These are phyloP conservation scores for Apomyelois bistriatella DNA, from an alignment of 2,888 invertebrate genomes.

Conservation along the genomic window DNA sequence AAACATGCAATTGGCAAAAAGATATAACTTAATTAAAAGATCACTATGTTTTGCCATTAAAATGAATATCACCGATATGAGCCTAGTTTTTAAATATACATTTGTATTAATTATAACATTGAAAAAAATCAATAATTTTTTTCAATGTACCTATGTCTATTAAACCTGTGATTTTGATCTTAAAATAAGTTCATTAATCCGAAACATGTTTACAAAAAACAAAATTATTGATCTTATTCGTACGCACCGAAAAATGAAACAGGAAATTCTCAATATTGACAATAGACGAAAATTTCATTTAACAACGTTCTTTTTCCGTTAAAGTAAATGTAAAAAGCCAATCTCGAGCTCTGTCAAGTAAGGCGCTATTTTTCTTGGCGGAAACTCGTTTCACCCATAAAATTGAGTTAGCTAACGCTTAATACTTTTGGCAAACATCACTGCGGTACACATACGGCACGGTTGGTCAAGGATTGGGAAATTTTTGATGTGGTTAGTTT, in stretches of 20 bases:
- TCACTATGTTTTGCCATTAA: no score
- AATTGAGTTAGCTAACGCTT: conserved; percentile 61
- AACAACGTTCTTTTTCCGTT: conserved; percentile 31
- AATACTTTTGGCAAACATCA: conserved; percentile 61
- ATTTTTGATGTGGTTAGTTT: neutral
- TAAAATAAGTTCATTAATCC: no score
- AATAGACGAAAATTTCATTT: conserved; percentile 16
- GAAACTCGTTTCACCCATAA: conserved; percentile 53
- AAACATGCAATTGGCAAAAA: no score
- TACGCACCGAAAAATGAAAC: neutral
- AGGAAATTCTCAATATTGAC: conserved; percentile 15
- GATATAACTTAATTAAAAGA: no score
- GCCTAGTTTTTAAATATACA: no score
- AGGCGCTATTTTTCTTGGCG: conserved; percentile 38
- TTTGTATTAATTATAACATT: no score
- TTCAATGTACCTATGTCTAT: no score
- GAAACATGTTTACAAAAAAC: no score
- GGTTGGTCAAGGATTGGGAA: neutral
- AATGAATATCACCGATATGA: no score
- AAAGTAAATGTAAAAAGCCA: conserved; percentile 39
- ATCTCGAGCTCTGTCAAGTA: conserved; percentile 34
- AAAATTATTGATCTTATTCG: no score
- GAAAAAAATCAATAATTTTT: no score
- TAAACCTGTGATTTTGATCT: no score
- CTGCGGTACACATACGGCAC: conserved; percentile 7